phyloP scores from a whole-genome alignment of 2,797 vertebrate species.

The Anas capensis region DNA sequence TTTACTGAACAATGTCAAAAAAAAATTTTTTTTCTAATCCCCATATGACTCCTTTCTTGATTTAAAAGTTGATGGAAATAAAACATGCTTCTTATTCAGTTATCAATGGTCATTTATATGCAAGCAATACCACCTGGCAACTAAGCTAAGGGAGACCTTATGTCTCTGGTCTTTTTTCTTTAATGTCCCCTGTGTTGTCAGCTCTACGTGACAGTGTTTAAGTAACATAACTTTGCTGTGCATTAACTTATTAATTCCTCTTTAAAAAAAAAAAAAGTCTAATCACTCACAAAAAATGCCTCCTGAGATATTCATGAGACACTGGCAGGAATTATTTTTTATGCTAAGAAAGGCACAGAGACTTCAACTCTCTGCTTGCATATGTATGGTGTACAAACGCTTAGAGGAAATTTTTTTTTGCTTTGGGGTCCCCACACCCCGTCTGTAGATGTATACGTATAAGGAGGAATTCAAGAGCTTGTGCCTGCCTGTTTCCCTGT shows the following conservation, averaged over 20 bases:
- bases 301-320: neutral
- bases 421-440: neutral
- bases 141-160: neutral
- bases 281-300: neutral
- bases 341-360: neutral
- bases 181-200: neutral
- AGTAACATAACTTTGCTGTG: neutral
- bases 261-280: neutral
- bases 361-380: neutral
- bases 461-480: neutral
- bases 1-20: neutral
- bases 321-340: neutral
- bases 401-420: neutral
- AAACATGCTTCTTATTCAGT: neutral
- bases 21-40: neutral
- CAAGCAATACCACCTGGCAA: neutral
- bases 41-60: neutral
- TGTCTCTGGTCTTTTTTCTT: neutral
- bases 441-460: neutral
- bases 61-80: neutral
- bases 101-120: rapidly evolving
- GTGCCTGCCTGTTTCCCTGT: neutral
- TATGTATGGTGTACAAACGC: neutral
- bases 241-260: neutral
- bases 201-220: neutral